Evolutionary conservation across 2,888 invertebrate genomes (phyloP), one percentile per base, ranked within the genome.

Genomic region (Drosophila mimetica): DNA sequence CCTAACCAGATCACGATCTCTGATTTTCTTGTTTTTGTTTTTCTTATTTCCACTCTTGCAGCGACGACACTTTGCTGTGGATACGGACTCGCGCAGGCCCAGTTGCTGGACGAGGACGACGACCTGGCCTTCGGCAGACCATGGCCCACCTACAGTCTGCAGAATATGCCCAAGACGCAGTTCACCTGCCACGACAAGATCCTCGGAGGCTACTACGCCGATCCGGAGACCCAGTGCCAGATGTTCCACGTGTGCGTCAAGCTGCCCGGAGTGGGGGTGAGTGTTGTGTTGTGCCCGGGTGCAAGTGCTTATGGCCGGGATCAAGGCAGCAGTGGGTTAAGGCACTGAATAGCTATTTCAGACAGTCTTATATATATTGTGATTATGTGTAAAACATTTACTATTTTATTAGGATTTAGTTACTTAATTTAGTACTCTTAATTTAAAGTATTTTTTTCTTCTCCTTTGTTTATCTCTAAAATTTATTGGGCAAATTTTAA

Each of bases 181-280:
- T 97, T 97, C 92, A 94, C 95, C 87, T 97, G 97, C 91, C 94
- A 95, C 88, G 95, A 95, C 79, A 96, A 97, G 91, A 96, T 97
- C 89, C 94, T 97, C 57, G 97, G 97, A 73, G 97, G 96, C 41
- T 97, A 97, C 92, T 97, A 97, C 91, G 97, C 97, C 36, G 97
- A 97, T 92, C 94, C 95, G 3, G 96, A 97, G 90, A 95, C 96
- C 30, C 95, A 96, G 90, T 97, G 97, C 92, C 97, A 97, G 90
- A 96, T 97, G 92, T 97, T 97, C 92, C 97, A 97, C 90, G 96
- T 97, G 67, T 97, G 97, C 91, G 96, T 97, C 74, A 95, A 96
- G 89, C 95, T 96, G 39, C 95, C 96, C 36, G 97, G 96, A 77
- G 94, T 95, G 48, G 95, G 95, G 86, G 93, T 94, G 92, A 93